A percentile compares a stretch with the other conserved stretches of the same genome.
These are phyloP conservation scores for Scylla paramamosain DNA, from an alignment of 1,140 invertebrate genomes.

Conservation along the genomic window DNA sequence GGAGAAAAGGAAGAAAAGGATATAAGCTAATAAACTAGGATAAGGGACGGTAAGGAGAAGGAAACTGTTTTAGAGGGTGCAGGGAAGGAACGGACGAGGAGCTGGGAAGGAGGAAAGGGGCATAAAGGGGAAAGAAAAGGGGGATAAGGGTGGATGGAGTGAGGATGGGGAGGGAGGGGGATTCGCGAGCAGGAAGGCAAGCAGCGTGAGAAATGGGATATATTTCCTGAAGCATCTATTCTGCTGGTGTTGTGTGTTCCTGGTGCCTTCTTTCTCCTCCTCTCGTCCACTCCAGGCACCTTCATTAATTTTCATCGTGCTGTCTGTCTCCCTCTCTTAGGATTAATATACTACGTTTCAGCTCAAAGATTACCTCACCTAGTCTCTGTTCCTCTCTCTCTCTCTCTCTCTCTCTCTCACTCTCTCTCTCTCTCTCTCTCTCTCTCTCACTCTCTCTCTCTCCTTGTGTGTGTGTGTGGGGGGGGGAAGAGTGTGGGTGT, in stretches of 20 bases:
- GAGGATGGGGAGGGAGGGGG: neutral
- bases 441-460: constrained; percentile 1
- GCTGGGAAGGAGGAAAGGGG: neutral
- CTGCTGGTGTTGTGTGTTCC: neutral
- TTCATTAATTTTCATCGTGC: neutral
- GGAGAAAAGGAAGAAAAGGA: no score
- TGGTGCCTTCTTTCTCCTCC: neutral
- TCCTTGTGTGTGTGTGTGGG: neutral
- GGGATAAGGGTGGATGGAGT: neutral
- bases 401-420: neutral
- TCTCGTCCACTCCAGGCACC: neutral
- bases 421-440: neutral
- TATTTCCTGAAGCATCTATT: neutral
- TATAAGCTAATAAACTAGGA: no score
- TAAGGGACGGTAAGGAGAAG: no score
- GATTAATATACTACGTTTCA: no score
- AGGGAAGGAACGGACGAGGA: neutral
- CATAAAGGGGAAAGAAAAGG: neutral
- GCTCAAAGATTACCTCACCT: no score
- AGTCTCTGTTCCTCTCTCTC: neutral
- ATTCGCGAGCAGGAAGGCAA: neutral
- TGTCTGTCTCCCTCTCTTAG: no score
- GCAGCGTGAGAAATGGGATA: neutral
- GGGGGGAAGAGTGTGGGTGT: no score
- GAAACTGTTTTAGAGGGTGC: no score